These are phyloP conservation scores for Glandiceps talaboti DNA, from an alignment of 53 echinoderm and acorn worm genomes.

Conservation along the genomic window DNA sequence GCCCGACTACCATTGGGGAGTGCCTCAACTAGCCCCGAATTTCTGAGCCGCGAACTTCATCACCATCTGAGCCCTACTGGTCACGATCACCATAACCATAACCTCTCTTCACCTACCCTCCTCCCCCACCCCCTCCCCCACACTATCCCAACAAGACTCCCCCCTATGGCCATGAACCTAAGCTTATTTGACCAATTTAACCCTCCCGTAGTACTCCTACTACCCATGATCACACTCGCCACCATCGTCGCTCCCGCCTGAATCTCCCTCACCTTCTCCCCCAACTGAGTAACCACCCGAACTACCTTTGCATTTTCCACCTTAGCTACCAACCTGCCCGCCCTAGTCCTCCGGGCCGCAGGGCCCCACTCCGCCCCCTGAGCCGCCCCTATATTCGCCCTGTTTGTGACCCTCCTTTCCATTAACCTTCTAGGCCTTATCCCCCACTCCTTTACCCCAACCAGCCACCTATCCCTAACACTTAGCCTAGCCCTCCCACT, in stretches of 20 bases:
- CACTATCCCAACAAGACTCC: too few relatives aligned
- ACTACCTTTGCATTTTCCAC: background rate
- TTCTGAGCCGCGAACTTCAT: too few relatives aligned
- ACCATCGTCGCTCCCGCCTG: constrained; percentile 13
- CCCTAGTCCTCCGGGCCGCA: constrained; percentile 25
- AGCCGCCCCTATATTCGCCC: constrained; percentile 1
- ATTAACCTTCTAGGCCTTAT: constrained; percentile 32
- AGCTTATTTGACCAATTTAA: constrained; percentile 50
- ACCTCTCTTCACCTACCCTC: too few relatives aligned
- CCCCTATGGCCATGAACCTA: constrained; percentile 52
- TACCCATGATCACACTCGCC: constrained; percentile 19
- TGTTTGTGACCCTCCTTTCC: constrained; percentile 35
- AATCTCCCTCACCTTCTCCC: constrained; percentile 9
- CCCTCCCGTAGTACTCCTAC: constrained; percentile 16
- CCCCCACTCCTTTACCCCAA: constrained; percentile 47
- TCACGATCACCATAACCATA: too few relatives aligned
- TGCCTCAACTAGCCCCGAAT: too few relatives aligned
- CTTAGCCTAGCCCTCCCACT: too few relatives aligned
- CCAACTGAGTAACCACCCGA: constrained; percentile 21
- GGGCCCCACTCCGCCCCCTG: constrained; percentile 25
- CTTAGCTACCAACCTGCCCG: background rate
- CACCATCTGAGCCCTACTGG: too few relatives aligned
- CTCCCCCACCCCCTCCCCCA: too few relatives aligned
- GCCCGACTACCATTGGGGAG: too few relatives aligned
- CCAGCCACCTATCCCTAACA: too few relatives aligned